Base-by-base conservation (phyloP, 2,888 invertebrate species). In the Thumatha senex region DNA sequence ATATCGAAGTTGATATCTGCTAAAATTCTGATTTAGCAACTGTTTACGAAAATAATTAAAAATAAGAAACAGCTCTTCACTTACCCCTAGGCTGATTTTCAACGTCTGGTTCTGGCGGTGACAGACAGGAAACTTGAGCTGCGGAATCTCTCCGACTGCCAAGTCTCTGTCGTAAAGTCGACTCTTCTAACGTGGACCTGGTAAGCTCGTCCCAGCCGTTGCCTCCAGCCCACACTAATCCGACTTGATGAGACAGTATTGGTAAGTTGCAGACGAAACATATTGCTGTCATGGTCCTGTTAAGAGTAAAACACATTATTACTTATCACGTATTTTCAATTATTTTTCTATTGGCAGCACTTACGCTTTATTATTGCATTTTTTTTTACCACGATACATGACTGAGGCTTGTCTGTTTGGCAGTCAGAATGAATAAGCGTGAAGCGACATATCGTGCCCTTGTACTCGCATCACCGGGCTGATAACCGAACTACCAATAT, bases 201-300 rank as follows among this genome's bases (percentile, higher is more conserved):
- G 97, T 95, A 72, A 97, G 93, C 86, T 98, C 97, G 95, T 98
- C 97, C 96, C 97, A 97, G 72, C 97, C 97, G 86, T 97, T 98
- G 82, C 97, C 97, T 46, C 97, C 97, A 78, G 97, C 96, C 97
- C 98, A 98, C 82, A 97, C 96, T 86, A 98, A 92, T 43, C 97
- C 97, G 78, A 97, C 97, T 94, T 98, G 98, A 91, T 98, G 97
- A 65, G 96, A 97, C 86, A 98, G 94, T 84, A 98, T 98, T 74
- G 98, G 98, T 80, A 98, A 94, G 92, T 98, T 98, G 96, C 98
- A 98, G 75, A 98, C 97, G 93, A 98, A 98, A 93, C 98, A 98
- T 93, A 97, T 95, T 85, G 97, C 96, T 80, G 97, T 96, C 97
- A 97, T 97, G 84, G 96, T 97, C 95, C 97, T 97, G 95, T 64